These are phyloP conservation scores for Drosophila percnosoma DNA, from an alignment of 2,888 invertebrate species.

Conservation along the genomic window DNA sequence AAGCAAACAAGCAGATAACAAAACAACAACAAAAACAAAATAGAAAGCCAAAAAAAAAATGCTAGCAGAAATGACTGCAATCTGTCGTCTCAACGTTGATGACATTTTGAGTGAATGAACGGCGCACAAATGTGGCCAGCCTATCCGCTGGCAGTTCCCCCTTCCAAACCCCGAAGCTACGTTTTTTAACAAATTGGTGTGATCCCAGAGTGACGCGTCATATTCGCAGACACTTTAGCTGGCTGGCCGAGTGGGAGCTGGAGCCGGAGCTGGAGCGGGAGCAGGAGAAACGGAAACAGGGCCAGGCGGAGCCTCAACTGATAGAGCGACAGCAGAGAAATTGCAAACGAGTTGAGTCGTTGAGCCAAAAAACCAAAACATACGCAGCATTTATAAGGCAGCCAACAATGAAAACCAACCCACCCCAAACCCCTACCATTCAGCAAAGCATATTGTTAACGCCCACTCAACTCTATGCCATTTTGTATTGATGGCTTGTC, in stretches of 20 bases:
- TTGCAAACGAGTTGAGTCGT: constrained; percentile 80
- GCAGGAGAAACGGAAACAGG: constrained; percentile 28
- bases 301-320: constrained; percentile 43
- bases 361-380: constrained; percentile 80
- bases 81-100: constrained; percentile 80
- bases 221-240: constrained; percentile 79
- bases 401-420: constrained; percentile 66
- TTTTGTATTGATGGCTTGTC: constrained; percentile 80
- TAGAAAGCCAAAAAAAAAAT: constrained; percentile 19
- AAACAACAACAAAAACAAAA: constrained; percentile 30
- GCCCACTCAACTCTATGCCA: constrained; percentile 80
- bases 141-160: constrained; percentile 50
- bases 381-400: constrained; percentile 80
- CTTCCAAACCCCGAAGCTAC: constrained; percentile 20
- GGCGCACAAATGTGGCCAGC: constrained; percentile 70
- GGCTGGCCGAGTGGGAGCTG: constrained; percentile 40
- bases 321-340: constrained; percentile 78
- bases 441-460: constrained; percentile 72
- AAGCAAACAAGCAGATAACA: constrained; percentile 47
- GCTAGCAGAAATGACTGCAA: constrained; percentile 76
- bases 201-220: constrained; percentile 79
- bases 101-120: constrained; percentile 82
- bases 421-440: neutral
- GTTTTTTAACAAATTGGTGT: constrained; percentile 82
- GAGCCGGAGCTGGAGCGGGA: constrained; percentile 11